Evolutionary conservation across 2,888 invertebrate genomes (phyloP), one percentile per base, ranked within the genome.

Genomic region (Drosophila vallismaia): DNA sequence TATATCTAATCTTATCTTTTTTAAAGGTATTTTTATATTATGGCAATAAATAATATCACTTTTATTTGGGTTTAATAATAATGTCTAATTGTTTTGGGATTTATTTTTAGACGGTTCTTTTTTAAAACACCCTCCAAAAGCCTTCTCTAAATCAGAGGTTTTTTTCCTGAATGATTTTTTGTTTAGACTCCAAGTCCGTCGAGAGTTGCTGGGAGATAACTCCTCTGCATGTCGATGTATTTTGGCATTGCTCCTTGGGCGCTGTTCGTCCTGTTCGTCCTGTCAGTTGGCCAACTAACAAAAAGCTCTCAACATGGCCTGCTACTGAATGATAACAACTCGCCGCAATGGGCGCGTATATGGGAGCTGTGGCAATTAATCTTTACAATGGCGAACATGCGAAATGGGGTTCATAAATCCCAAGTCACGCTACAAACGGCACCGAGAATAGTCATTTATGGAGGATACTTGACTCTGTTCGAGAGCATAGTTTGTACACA

Each of bases 341-440:
- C 64, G 76, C 71, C 62, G 36, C 79, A 78, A 26, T 69, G 19
- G 12, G 42, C 10, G 45, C 48, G 24, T 40, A 28, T 19, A 62
- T 51, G 58, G 62, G 58, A 71, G 74, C 82, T 63, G 76, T 75
- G 83, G 81, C 81, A 82, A 85, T 82, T 82, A 82, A 82, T 82
- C 86, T 82, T 82, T 77, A 79, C 81, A 85, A 85, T 82, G 59
- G 71, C 76, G 74, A 79, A 85, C 81, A 82, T 76, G 81, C 79
- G 79, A 82, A 79, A 82, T 85, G 83, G 83, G 85, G 83, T 82
- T 85, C 83, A 82, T 82, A 85, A 82, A 82, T 82, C 82, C 74
- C 86, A 76, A 82, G 81, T 82, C 74, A 82, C 71, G 86, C 82
- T 59, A 77, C 68, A 73, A 58, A 36, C 36, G 14, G 42, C 19